Evolutionary conservation across 2,113 vertebrate species (phyloP), one percentile per base, ranked within the genome.

Genomic region (Neomonachus schauinslandi): DNA sequence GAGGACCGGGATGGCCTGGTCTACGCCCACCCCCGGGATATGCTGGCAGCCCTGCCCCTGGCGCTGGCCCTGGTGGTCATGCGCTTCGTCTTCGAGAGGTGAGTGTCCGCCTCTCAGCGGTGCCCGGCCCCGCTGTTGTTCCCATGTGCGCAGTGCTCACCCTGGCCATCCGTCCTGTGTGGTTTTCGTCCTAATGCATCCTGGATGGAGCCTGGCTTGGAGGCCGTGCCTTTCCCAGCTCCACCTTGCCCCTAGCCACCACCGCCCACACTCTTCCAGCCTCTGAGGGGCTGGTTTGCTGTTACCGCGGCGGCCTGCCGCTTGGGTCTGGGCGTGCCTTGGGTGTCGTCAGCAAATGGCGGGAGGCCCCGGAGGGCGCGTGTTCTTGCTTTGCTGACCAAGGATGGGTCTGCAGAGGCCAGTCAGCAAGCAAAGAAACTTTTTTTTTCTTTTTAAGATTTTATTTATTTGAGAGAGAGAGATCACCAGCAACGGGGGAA

Each of bases 31-130:
- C 92, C 97, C 21, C 90, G 22, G 39, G 97, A 98, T 94, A 98
- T 99, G 74, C 69, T 99, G 88, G 97, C 98, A 57, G 98, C 99
- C 2, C 51, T 99, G 49, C 99, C 99, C 0, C 97, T 99, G 96
- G 99, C 99, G 0, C 96, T 99, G 8, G 95, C 97, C 79, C 98
- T 99, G 89, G 97, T 99, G 19, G 98, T 71, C 13, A 3, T 99
- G 46, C 99, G 99, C 51, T 98, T 98, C 55, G 42, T 98, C 92
- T 99, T 99, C 69, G 99, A 99, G 97, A 99, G 99, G 99, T 99
- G 74, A 97, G 85, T 94, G 28, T 46, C n/a, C 2, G 1, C 33
- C 36, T 8, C 2, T 0, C 18, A 4, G 69, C 36, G 2, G n/a
- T 5, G 19, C 69, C 69, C 21, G 19, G 18, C 18, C n/a, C n/a